phyloP scores from a whole-genome alignment of 2,113 vertebrate genomes.

The Eurypyga helias region DNA sequence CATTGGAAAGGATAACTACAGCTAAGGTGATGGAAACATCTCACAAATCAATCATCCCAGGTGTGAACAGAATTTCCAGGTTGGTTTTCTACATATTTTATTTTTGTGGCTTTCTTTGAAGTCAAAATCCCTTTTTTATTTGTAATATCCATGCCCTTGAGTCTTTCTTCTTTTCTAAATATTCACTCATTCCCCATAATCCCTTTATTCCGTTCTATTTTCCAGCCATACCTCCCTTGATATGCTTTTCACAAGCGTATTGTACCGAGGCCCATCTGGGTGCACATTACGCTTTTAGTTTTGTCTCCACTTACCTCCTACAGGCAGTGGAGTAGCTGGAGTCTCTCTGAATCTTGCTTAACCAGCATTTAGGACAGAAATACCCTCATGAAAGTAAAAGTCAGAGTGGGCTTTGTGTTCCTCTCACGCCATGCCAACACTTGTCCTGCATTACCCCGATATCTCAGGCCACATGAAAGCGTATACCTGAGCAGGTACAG shows the following conservation, averaged over 20 bases:
- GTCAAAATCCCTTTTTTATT: constrained; percentile 40
- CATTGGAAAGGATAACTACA: neutral
- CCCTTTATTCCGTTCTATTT: constrained; percentile 31
- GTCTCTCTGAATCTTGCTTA: neutral
- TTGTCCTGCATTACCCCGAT: rapidly evolving
- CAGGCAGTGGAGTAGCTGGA: rapidly evolving
- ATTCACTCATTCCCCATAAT: constrained; percentile 18
- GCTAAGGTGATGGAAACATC: neutral
- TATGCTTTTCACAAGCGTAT: neutral
- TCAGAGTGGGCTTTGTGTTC: neutral
- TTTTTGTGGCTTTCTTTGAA: constrained; percentile 48
- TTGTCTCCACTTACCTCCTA: neutral
- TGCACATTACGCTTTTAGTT: neutral
- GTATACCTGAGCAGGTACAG: rapidly evolving
- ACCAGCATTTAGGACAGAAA: neutral
- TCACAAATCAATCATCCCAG: constrained; percentile 63
- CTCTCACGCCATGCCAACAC: neutral
- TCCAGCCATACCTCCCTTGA: neutral
- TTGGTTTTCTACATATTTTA: constrained; percentile 53
- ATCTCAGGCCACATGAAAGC: rapidly evolving
- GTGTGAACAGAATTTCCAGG: constrained; percentile 51
- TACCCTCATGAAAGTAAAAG: neutral
- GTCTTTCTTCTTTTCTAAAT: constrained; percentile 38
- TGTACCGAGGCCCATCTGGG: neutral
- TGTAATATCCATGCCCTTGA: constrained; percentile 10